Evolutionary conservation across 2,113 vertebrate species (phyloP).

Genomic region (Chamaetylas fuelleborni): DNA sequence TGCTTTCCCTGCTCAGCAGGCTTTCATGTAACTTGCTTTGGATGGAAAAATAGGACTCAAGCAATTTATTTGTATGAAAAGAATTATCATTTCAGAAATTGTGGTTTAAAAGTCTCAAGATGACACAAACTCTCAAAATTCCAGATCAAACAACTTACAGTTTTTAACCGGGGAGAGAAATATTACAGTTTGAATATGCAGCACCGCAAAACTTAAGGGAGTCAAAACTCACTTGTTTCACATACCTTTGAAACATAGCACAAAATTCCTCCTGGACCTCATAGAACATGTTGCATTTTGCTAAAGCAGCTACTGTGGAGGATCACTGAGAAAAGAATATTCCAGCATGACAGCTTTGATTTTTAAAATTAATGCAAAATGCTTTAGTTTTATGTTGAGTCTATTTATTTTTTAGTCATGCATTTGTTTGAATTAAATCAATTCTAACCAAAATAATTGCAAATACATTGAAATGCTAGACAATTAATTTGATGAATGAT

Average conservation of each 20-base stretch:
- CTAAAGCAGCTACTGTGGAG: not conserved
- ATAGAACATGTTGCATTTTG: not conserved
- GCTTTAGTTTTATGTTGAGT: not conserved
- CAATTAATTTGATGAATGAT: not conserved
- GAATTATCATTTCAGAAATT: not conserved
- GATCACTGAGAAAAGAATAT: not conserved
- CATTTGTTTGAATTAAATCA: not conserved
- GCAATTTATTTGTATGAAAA: not conserved
- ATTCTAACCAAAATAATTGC: not conserved
- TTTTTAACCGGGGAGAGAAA: not conserved
- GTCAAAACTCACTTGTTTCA: not conserved
- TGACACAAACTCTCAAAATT: not conserved
- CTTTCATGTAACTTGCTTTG: not conserved
- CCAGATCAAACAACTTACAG: fast-evolving
- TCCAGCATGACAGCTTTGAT: not conserved
- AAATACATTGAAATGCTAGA: not conserved
- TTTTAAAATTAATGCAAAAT: not conserved
- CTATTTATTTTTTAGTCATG: not conserved
- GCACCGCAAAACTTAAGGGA: not conserved
- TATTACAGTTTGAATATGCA: not conserved
- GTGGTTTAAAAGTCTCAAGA: not conserved
- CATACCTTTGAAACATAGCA: not conserved
- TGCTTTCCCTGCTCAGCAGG: not conserved
- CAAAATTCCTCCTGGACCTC: not conserved
- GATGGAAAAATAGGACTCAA: not conserved